Conservation (phyloP, 1,140 invertebrate species). For the Philopotamus ludificatus region DNA sequence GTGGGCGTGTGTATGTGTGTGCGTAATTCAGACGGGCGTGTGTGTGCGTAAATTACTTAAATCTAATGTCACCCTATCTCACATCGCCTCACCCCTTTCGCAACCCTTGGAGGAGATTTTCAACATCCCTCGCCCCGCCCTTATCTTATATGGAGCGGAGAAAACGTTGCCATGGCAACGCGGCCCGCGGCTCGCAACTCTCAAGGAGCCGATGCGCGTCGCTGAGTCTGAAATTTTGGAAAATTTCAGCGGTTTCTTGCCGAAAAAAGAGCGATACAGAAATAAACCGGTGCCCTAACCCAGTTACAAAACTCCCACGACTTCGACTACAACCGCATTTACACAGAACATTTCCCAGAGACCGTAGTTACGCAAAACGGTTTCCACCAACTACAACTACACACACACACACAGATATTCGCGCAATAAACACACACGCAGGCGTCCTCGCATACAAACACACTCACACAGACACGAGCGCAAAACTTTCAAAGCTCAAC, state of each 20-base stretch:
- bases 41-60: conserved; percentile 7
- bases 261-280: background rate
- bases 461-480: background rate
- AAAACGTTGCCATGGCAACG: conserved; percentile 33
- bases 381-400: conserved; percentile 13
- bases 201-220: conserved; percentile 22
- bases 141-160: conserved; percentile 33
- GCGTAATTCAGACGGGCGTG: background rate
- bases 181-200: conserved; percentile 16
- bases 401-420: conserved; percentile 6
- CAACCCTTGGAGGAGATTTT: conserved; percentile 19
- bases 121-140: conserved; percentile 20
- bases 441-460: background rate
- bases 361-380: conserved; percentile 28
- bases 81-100: conserved; percentile 10
- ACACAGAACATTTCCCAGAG: conserved; percentile 26
- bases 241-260: background rate
- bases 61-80: conserved; percentile 20
- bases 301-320: conserved; percentile 15
- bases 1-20: background rate
- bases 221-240: background rate
- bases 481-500: conserved; percentile 31
- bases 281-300: conserved; percentile 4
- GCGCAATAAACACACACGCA: conserved; percentile 1
- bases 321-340: conserved; percentile 23